A percentile compares a stretch with the other conserved stretches of the same genome.
phyloP scores from a whole-genome alignment of 2,888 invertebrate genomes.

The Pyralis farinalis region DNA sequence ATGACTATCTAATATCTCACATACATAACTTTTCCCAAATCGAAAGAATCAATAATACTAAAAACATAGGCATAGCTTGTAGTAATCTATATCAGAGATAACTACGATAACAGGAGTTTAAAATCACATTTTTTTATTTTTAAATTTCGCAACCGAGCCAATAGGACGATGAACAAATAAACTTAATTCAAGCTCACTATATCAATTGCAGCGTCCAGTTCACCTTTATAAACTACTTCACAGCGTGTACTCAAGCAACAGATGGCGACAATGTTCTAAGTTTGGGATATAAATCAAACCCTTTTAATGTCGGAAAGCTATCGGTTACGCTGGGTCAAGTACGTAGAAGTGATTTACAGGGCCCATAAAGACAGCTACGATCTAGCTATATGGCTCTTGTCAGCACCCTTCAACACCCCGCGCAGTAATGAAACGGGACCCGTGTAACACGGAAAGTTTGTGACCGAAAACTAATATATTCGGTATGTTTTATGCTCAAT shows the following conservation, averaged over 20 bases:
- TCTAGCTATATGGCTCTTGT: constrained; percentile 61
- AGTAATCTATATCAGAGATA: too few species aligned
- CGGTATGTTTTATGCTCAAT: constrained; percentile 1
- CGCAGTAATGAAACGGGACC: constrained; percentile 51
- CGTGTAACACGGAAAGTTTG: constrained; percentile 27
- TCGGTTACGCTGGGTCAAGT: constrained; percentile 69
- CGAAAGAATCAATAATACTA: too few species aligned
- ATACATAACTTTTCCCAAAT: too few species aligned
- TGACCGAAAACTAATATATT: constrained; percentile 15
- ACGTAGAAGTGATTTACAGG: constrained; percentile 70
- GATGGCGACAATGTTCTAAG: constrained; percentile 73
- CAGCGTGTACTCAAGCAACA: constrained; percentile 56
- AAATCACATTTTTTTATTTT: too few species aligned
- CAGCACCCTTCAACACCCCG: constrained; percentile 51
- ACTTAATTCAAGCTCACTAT: constrained; percentile 27
- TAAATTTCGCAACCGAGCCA: too few species aligned
- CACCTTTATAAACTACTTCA: constrained; percentile 64
- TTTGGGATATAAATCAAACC: constrained; percentile 74
- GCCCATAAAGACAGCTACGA: constrained; percentile 64
- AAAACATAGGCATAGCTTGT: too few species aligned
- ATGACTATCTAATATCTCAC: too few species aligned
- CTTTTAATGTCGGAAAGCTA: constrained; percentile 70
- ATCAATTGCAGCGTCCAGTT: constrained; percentile 38
- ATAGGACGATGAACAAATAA: constrained; percentile 1
- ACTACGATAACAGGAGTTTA: too few species aligned